Evolutionary conservation across 2,113 vertebrate species (phyloP), one percentile per base, ranked within the genome.

Genomic region (Cnemophilus loriae): DNA sequence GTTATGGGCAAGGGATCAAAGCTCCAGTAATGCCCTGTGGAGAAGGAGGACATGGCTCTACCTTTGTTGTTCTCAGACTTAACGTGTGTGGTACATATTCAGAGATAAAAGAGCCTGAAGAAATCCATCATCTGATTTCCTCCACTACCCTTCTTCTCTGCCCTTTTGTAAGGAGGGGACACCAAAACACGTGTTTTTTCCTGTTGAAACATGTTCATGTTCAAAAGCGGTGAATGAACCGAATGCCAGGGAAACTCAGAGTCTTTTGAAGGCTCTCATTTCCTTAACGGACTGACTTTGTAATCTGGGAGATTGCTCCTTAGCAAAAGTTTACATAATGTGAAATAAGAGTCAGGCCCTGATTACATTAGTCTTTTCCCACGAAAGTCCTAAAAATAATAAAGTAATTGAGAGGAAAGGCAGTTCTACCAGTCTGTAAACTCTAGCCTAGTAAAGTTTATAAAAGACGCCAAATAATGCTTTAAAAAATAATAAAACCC

Each of bases 251-350:
- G 28, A 84, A 81, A 24, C 14, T 68, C 50, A 55, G 37, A 74
- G 32, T 7, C 47, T 82, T 91, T 95, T 89, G 57, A 89, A 76
- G 27, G 80, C 24, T 92, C 56, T 87, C 18, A 69, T 90, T 91
- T 91, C 78, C 61, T 78, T 84, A 69, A 78, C 22, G 64, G 23
- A 81, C 16, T 44, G 30, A 52, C 42, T 90, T 74, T 42, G 18
- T 28, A 53, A n/a, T 37, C 30, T 4, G 1, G n/a, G 37, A 53
- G 35, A 10, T 22, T 32, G 4, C 10, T 87, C 20, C 35, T 59
- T 32, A 79, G 13, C 11, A 89, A 78, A 78, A 92, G 16, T 9
- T 82, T 55, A 10, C 52, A 27, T 35, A 75, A 68, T 4, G 23
- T 42, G 14, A 90, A 85, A 78, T 50, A 33, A 71, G 52, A 68